Percentiles rank a stretch among this genome's conserved stretches.
Conservation (phyloP, 2,113 vertebrate genomes). For the Ophthalmolycus amberensis region DNA sequence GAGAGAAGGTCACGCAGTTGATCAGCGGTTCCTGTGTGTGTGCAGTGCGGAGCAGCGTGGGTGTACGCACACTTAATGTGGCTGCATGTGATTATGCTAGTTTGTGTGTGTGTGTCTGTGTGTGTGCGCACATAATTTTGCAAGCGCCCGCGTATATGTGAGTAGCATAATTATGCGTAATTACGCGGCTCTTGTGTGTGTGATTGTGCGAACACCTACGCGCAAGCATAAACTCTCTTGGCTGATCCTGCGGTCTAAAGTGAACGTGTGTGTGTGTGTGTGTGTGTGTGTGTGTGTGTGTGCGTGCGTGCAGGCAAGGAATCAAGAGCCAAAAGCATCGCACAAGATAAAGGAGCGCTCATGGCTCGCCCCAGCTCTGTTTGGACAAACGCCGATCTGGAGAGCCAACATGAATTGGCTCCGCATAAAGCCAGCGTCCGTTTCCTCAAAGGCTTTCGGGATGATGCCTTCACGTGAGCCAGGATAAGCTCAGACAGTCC, state of each 20-base stretch:
- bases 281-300: not conserved
- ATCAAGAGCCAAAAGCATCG: slow-evolving; percentile 47
- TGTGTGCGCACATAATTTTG: slow-evolving; percentile 22
- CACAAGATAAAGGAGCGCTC: slow-evolving; percentile 54
- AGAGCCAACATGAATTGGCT: slow-evolving; percentile 54
- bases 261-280: slow-evolving; percentile 3
- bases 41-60: slow-evolving; percentile 27
- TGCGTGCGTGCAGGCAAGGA: slow-evolving; percentile 12
- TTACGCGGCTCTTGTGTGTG: slow-evolving; percentile 49
- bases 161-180: slow-evolving; percentile 54
- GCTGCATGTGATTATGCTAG: slow-evolving; percentile 42
- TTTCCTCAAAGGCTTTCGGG: slow-evolving; percentile 74
- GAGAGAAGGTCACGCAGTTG: slow-evolving; percentile 77
- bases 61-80: slow-evolving; percentile 29
- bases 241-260: slow-evolving; percentile 32
- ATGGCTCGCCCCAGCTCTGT: slow-evolving; percentile 19
- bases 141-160: not conserved
- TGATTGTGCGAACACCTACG: slow-evolving; percentile 55
- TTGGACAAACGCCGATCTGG: slow-evolving; percentile 60
- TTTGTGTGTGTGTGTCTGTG: slow-evolving; percentile 2
- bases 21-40: slow-evolving; percentile 58
- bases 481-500: slow-evolving; percentile 66
- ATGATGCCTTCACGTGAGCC: slow-evolving; percentile 62
- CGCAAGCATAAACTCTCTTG: slow-evolving; percentile 47
- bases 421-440: slow-evolving; percentile 56